Conservation (phyloP, 2,113 vertebrate species). For the Petrocephalus microphthalmus region DNA sequence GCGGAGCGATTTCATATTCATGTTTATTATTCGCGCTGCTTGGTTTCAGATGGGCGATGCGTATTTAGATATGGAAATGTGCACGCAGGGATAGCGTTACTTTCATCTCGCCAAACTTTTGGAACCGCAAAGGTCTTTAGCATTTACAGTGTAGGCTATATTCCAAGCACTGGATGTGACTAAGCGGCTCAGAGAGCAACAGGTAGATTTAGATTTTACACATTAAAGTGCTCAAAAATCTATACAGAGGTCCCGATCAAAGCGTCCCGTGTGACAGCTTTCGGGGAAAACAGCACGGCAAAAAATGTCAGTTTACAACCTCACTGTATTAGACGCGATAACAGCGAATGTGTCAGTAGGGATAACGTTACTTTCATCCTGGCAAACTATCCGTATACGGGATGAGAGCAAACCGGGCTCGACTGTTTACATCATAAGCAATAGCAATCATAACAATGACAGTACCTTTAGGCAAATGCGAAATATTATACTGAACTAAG, state of each 20-base stretch:
- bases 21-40: not conserved
- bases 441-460: not conserved
- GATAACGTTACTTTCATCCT: not conserved
- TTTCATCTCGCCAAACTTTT: not conserved
- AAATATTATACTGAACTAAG: not conserved
- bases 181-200: not conserved
- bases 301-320: not conserved
- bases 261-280: not conserved
- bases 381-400: not conserved
- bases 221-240: not conserved
- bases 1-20: not conserved
- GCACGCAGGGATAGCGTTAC: not conserved
- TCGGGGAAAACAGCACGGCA: not conserved
- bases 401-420: not conserved
- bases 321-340: not conserved
- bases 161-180: not conserved
- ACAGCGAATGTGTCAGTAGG: not conserved
- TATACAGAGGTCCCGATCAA: not conserved
- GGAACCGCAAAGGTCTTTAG: not conserved
- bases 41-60: not conserved
- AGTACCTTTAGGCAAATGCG: not conserved
- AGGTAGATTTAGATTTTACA: not conserved
- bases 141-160: not conserved
- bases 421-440: not conserved
- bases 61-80: not conserved